Evolutionary conservation across 2,797 vertebrate genomes (phyloP).

Genomic region (Carapus acus): DNA sequence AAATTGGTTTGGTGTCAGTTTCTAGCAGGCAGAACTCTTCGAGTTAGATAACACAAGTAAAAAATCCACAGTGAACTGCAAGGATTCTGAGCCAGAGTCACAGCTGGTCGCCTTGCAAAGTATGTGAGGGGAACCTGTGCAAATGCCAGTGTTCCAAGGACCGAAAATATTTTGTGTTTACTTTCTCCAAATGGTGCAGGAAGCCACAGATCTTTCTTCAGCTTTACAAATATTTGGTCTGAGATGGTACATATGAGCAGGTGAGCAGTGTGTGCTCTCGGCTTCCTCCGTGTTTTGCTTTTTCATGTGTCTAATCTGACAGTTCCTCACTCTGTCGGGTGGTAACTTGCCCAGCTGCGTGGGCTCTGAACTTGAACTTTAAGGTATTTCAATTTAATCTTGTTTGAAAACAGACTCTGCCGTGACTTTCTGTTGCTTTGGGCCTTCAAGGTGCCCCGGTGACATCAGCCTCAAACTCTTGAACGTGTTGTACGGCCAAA

Average conservation of each 20-base stretch:
- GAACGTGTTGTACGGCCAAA: background rate
- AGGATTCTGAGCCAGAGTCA: background rate
- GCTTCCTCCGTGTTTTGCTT: constrained; percentile 1
- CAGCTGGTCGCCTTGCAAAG: background rate
- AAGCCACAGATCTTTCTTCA: background rate
- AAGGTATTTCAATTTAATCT: background rate
- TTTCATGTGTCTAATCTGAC: no score
- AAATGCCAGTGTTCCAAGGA: no score
- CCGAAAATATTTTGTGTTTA: constrained; percentile 2
- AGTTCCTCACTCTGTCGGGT: no score
- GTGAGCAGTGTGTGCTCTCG: background rate
- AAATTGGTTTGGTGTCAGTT: background rate
- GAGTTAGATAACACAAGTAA: background rate
- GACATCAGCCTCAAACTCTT: constrained; percentile 7
- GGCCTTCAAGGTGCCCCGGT: background rate
- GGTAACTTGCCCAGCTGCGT: background rate
- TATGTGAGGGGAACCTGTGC: no score
- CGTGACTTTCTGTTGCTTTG: constrained; percentile 5
- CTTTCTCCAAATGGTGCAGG: background rate
- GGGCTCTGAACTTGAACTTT: constrained; percentile 10
- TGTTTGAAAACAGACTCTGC: background rate
- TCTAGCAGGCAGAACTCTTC: background rate
- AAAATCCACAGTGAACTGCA: background rate
- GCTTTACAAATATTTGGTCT: constrained; percentile 1
- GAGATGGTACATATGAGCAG: background rate